These are phyloP conservation scores for Cosmia trapezina DNA, from an alignment of 2,888 invertebrate genomes.

Conservation along the genomic window DNA sequence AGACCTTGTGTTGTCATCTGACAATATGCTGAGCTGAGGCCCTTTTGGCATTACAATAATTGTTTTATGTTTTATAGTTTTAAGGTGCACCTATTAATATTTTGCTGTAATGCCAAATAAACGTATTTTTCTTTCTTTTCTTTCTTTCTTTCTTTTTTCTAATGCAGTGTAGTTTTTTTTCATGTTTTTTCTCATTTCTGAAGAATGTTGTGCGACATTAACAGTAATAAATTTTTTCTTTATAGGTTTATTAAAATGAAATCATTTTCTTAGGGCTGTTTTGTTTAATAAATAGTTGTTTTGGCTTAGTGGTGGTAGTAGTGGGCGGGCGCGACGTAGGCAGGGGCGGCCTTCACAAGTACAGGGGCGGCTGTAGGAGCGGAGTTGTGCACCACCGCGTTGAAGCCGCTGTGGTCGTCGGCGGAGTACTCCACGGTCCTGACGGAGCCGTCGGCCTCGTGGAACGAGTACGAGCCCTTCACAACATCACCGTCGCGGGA, in stretches of 20 bases:
- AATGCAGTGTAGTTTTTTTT: background rate
- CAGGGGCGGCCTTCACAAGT: conserved; percentile 52
- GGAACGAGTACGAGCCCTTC: conserved; percentile 89
- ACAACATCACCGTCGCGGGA: conserved; percentile 88
- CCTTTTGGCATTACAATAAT: too few relatives aligned
- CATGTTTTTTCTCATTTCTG: background rate
- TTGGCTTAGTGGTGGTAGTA: conserved; percentile 61
- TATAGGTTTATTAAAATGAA: background rate
- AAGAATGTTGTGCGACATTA: background rate
- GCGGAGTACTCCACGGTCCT: conserved; percentile 88
- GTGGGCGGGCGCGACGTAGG: conserved; percentile 57
- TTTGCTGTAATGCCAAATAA: too few relatives aligned
- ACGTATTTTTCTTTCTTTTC: too few relatives aligned
- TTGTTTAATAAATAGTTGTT: conserved; percentile 26
- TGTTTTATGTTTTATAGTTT: too few relatives aligned
- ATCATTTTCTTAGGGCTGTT: background rate
- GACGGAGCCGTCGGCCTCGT: conserved; percentile 87
- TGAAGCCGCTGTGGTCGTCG: conserved; percentile 84
- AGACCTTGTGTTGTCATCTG: too few relatives aligned
- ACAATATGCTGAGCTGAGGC: too few relatives aligned
- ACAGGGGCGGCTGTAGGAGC: conserved; percentile 66
- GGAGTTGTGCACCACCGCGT: conserved; percentile 75
- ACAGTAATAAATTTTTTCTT: background rate
- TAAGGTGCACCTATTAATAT: too few relatives aligned
- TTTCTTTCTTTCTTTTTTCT: too few relatives aligned